phyloP scores from a whole-genome alignment of 2,797 vertebrate species.

The Macroramphosus scolopax region DNA sequence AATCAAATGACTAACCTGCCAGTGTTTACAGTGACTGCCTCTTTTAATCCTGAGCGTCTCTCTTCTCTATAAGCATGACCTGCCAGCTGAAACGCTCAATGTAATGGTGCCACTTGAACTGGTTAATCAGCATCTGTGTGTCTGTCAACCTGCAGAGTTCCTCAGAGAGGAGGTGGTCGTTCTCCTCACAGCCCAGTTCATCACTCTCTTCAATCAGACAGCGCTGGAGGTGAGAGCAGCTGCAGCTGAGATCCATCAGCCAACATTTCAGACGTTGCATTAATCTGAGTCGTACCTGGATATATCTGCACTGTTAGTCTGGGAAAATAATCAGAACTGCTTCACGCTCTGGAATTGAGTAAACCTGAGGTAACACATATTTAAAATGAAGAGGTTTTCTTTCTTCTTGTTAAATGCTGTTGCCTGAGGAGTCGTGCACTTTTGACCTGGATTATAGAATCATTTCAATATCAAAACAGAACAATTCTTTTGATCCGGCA shows the following conservation, averaged over 20 bases:
- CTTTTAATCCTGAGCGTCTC: slow-evolving; percentile 19
- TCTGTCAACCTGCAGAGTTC: slow-evolving; percentile 72
- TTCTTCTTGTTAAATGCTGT: slow-evolving; percentile 12
- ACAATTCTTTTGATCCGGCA: slow-evolving; percentile 27
- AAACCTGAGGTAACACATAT: slow-evolving; percentile 17
- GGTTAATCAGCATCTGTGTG: slow-evolving; percentile 11
- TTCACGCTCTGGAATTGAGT: slow-evolving; percentile 6
- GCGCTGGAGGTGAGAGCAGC: slow-evolving; percentile 81
- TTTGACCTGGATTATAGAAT: slow-evolving; percentile 23
- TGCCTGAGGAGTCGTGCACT: too few species aligned
- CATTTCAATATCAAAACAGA: slow-evolving; percentile 34
- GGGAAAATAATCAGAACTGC: slow-evolving; percentile 17
- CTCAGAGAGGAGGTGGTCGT: slow-evolving; percentile 85
- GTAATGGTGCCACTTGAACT: slow-evolving; percentile 23
- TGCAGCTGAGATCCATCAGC: slow-evolving; percentile 51
- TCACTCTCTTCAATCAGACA: slow-evolving; percentile 88
- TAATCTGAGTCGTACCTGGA: slow-evolving; percentile 19
- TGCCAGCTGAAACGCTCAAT: slow-evolving; percentile 35
- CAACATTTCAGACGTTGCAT: slow-evolving; percentile 41
- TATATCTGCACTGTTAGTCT: too few species aligned
- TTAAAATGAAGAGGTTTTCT: slow-evolving; percentile 14
- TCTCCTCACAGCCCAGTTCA: slow-evolving; percentile 85
- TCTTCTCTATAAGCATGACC: slow-evolving; percentile 21
- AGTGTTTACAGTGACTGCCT: slow-evolving; percentile 24
- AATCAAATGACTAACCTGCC: slow-evolving; percentile 20